Conservation (phyloP, 2,888 invertebrate genomes). For the Chironomus tentans region DNA sequence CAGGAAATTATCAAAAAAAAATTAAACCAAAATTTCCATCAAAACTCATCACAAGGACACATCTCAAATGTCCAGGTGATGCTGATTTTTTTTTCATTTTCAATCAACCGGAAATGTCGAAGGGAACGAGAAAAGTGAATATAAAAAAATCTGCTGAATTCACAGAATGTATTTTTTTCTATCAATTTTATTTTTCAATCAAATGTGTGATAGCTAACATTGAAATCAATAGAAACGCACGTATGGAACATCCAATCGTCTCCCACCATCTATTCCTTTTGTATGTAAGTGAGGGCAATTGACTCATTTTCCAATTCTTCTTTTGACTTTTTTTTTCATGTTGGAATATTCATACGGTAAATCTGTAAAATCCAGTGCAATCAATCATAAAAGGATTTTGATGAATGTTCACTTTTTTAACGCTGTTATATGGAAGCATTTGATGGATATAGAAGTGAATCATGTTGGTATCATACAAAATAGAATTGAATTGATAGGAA, state of each 20-base stretch:
- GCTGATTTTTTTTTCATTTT: background rate
- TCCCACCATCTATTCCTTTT: background rate
- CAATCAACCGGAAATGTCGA: constrained; percentile 14
- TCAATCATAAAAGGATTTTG: background rate
- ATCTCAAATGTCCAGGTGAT: background rate
- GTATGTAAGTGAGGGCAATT: background rate
- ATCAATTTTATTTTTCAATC: background rate
- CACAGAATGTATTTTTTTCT: background rate
- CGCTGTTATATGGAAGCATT: background rate
- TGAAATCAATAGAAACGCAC: background rate
- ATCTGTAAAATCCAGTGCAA: background rate
- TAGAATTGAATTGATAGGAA: no score
- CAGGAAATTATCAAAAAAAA: no score
- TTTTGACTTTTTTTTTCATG: background rate
- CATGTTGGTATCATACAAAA: no score
- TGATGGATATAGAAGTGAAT: no score
- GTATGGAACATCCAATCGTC: background rate
- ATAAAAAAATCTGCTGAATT: background rate
- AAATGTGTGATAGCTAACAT: background rate
- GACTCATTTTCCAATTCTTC: background rate
- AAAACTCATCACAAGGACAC: no score
- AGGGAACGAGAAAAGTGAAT: background rate
- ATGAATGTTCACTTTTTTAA: constrained; percentile 1
- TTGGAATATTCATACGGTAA: background rate
- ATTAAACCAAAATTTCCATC: no score